Evolutionary conservation across 2,797 vertebrate genomes (phyloP), one percentile per base, ranked within the genome.

Genomic region (Tragelaphus oryx): DNA sequence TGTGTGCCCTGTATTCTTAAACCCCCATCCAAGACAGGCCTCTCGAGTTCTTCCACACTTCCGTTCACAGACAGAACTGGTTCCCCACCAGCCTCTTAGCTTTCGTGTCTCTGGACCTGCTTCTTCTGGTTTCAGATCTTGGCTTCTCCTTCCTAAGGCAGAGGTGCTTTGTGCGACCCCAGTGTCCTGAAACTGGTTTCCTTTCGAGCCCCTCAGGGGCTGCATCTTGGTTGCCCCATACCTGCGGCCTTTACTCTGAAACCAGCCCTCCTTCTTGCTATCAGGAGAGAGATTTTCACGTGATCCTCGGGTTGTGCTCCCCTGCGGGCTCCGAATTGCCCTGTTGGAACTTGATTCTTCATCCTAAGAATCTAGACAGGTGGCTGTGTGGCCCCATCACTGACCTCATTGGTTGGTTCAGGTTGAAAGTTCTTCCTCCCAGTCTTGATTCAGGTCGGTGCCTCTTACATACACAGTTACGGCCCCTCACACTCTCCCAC

Each of bases 311-410:
- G 0, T 37, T 1, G 6, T 9, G 20, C 50, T 26, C 37, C 57
- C 44, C n/a, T 26, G 0, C 24, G 0, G 13, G 28, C 57, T 80
- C 10, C 9, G 22, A 20, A 12, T 30, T 16, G 7, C 57, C 7
- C 0, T 24, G 22, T 10, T 5, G 46, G 68, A 48, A 28, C 1
- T 8, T 33, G 2, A 4, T 48, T 68, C 88, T 30, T 84, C 16
- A n/a, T 22, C 17, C 55, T 2, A 13, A 59, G 81, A 76, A 0
- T 13, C 28, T n/a, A 26, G 55, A 7, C 60, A n/a, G 16, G 3
- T 0, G 3, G 30, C 30, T 0, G 1, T 7, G 0, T 11, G 0
- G 68, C 60, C 14, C 0, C 10, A 0, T 79, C 60, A 0, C 28
- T 11, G 60, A 8, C 83, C 12, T 0, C 28, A 0, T 2, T 1